phyloP scores from a whole-genome alignment of 2,888 invertebrate genomes.

The Eucera pruinosa region DNA sequence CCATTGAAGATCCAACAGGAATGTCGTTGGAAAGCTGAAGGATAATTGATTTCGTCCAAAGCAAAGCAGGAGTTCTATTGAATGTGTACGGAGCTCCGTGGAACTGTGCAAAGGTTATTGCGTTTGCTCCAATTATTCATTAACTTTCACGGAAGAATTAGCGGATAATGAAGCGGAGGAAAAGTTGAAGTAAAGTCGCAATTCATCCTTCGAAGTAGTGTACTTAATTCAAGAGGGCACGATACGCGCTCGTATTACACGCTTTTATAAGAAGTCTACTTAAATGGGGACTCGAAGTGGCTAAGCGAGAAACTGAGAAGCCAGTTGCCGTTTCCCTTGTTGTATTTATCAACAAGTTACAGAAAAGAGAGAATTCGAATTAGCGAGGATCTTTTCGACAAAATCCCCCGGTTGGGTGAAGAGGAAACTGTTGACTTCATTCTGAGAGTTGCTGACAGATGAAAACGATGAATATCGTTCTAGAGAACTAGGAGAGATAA shows the following conservation, averaged over 20 bases:
- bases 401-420: background rate
- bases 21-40: background rate
- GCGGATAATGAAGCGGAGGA: slow-evolving; percentile 33
- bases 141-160: slow-evolving; percentile 41
- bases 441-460: too few relatives aligned
- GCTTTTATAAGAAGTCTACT: slow-evolving; percentile 27
- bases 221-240: slow-evolving; percentile 38
- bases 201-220: slow-evolving; percentile 32
- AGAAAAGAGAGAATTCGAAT: slow-evolving; percentile 17
- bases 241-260: slow-evolving; percentile 28
- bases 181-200: slow-evolving; percentile 42
- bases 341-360: slow-evolving; percentile 25
- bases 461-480: too few relatives aligned
- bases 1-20: background rate
- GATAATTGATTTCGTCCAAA: slow-evolving; percentile 28
- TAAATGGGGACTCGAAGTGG: slow-evolving; percentile 5
- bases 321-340: slow-evolving; percentile 21
- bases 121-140: slow-evolving; percentile 41
- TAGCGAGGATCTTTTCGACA: background rate
- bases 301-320: slow-evolving; percentile 13
- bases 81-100: background rate
- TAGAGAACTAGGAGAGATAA: too few relatives aligned
- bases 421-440: too few relatives aligned
- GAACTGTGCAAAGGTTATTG: slow-evolving; percentile 22
- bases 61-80: background rate